Evolutionary conservation across 2,113 vertebrate species (phyloP).

Genomic region (Taxidea taxus): DNA sequence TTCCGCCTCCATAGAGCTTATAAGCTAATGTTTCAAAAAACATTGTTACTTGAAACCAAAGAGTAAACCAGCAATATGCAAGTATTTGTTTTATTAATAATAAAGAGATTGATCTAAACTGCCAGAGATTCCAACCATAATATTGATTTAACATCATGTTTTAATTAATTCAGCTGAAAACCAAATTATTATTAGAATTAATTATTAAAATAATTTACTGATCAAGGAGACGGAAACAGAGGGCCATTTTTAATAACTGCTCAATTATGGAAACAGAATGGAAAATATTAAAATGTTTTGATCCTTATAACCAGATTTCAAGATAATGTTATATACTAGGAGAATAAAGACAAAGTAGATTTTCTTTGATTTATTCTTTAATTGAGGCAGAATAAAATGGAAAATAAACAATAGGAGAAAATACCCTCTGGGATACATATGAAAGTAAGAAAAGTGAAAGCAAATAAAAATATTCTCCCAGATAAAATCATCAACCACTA

Average conservation of each 20-base stretch:
- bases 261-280: neutral
- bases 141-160: neutral
- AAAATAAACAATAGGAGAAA: neutral
- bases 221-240: neutral
- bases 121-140: neutral
- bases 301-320: neutral
- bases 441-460: neutral
- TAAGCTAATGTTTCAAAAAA: neutral
- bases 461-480: neutral
- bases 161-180: neutral
- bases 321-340: neutral
- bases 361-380: conserved; percentile 31
- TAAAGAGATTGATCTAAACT: neutral
- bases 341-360: neutral
- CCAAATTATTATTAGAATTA: neutral
- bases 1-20: neutral
- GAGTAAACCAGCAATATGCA: neutral
- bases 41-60: neutral
- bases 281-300: conserved; percentile 3
- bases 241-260: neutral
- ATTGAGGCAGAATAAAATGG: neutral
- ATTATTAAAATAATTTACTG: conserved; percentile 24
- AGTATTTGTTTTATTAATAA: neutral
- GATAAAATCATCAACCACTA: neutral
- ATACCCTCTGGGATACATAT: neutral